Evolutionary conservation across 2,113 vertebrate species (phyloP), one percentile per base, ranked within the genome.

Genomic region (Tursiops truncatus): DNA sequence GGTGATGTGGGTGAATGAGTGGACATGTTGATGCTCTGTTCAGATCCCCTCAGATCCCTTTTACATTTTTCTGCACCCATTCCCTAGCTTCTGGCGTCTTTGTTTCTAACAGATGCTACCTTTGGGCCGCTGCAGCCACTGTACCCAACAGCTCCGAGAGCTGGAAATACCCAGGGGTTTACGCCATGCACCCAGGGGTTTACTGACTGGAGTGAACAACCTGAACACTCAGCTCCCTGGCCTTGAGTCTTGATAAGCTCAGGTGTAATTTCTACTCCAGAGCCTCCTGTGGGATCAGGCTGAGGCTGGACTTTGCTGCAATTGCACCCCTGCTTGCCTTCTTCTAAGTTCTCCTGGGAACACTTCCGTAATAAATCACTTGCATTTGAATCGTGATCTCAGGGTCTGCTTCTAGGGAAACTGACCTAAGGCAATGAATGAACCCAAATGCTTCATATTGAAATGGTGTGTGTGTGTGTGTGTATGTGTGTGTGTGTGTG

Each of bases 341-440:
- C 31, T 82, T 44, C 36, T 44, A 83, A 23, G 2, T 11, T 88
- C 11, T 92, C 36, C 53, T 96, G 68, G 26, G 38, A 73, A 76
- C 12, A 41, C 21, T 63, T 47, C 25, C 25, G 58, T 86, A 77
- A 67, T 73, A 82, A 21, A 65, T 88, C 44, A 65, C 33, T 96
- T 90, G 26, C 8, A 28, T 77, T 82, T 74, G 17, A 77, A 36
- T 41, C 85, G 31, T 28, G 41, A 94, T 62, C 89, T 73, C 15
- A 81, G 73, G 10, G n/a, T 83, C 73, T 89, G 18, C 47, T 83
- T 95, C 74, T 95, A 77, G 44, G 18, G 58, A 96, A 92, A 92
- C 15, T 68, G 28, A 94, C 6, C 33, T 68, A 94, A 94, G 21
- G 20, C 21, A 63, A 63, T 47, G 33, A 67, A 44, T 89, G 47